phyloP scores from a whole-genome alignment of 2,113 vertebrate species.

The Origma solitaria region DNA sequence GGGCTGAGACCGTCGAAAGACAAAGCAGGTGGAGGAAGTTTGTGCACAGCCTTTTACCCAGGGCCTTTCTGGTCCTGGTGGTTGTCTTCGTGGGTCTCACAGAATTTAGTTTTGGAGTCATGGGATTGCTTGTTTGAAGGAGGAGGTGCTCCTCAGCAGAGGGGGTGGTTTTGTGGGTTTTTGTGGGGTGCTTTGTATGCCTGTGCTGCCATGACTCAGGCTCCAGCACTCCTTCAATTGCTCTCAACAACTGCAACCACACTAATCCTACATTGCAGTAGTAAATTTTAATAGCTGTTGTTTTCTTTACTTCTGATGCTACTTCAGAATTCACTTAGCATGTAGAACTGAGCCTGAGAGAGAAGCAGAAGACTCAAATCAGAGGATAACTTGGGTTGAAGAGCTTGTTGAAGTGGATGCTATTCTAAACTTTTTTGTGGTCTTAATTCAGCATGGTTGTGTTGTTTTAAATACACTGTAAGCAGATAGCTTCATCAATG shows the following conservation, averaged over 20 bases:
- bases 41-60: background rate
- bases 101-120: rapidly evolving
- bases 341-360: background rate
- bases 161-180: rapidly evolving
- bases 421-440: background rate
- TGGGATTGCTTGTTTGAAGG: background rate
- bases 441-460: background rate
- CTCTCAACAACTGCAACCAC: background rate
- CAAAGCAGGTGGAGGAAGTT: background rate
- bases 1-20: rapidly evolving
- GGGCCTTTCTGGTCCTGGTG: rapidly evolving
- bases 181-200: rapidly evolving
- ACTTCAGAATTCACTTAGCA: rapidly evolving
- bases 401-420: background rate
- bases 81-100: rapidly evolving
- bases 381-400: background rate
- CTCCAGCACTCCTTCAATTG: rapidly evolving
- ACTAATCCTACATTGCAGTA: rapidly evolving
- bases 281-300: background rate
- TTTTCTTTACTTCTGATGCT: background rate
- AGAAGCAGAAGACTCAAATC: background rate
- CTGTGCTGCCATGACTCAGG: rapidly evolving
- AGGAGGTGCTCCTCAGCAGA: too few species aligned
- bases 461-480: background rate
- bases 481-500: background rate